Evolutionary conservation across 2,113 vertebrate species (phyloP), one percentile per base, ranked within the genome.

Genomic region (Mesitornis unicolor): DNA sequence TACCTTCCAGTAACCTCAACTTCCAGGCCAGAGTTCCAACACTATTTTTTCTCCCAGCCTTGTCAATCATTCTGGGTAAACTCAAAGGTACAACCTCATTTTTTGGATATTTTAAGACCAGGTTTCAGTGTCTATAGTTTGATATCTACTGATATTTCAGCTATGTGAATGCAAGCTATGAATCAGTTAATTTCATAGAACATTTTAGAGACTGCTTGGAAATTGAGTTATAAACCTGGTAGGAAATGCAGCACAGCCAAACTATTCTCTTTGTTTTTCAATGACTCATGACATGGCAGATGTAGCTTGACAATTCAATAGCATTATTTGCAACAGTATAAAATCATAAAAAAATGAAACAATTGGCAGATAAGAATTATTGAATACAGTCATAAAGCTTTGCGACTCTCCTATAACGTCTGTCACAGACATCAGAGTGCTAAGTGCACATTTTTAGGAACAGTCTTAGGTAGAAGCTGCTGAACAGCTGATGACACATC

Each of bases 241-340:
- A 83, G 84, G 45, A 95, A 94, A 90, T 19, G 25, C 78, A 89
- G 77, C 53, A 82, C 57, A 93, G 54, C 56, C 60, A 89, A 93
- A 90, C 1, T 13, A 69, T 84, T 94, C 69, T 84, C 48, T 84
- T 16, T 75, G n/a, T 91, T 67, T 71, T 35, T 38, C 81, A 40
- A 2, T 13, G 74, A 68, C 65, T 91, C 75, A 22, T 11, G 7
- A 28, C 4, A 19, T 0, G 17, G 81, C 53, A 93, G 70, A 65
- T 16, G 50, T 4, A 73, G 70, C 53, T 47, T 50, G 14, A 68
- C 64, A 87, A 4, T 70, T 77, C 75, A 69, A 65, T 10, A 73
- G 36, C 3, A 31, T 2, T 61, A 45, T 26, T 47, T 65, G 57
- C 82, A 57, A 47, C 6, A 47, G 42, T 45, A 50, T 43, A 13